Base-by-base conservation (phyloP, 2,113 vertebrate species). In the Apus apus region DNA sequence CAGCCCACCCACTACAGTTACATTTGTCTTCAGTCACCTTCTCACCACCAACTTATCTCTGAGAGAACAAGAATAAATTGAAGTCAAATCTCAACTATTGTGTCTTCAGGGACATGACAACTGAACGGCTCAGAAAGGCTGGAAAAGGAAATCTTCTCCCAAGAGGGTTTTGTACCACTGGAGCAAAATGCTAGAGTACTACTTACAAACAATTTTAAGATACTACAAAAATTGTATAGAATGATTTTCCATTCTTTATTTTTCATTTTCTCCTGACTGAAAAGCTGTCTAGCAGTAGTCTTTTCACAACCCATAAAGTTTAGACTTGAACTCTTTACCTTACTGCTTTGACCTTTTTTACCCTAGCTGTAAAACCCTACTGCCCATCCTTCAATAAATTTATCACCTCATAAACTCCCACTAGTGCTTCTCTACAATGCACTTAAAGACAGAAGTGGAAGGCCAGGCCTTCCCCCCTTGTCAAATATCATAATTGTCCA, bases 251-350 rank as follows among this genome's bases (percentile, higher is more conserved):
- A 67, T 91, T 85, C 91, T 87, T 94, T 75, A 67, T 72, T 85
- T 90, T 72, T 43, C 85, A 30, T 80, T 46, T 87, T 40, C 29
- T 25, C 26, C 56, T 13, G 67, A 21, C 62, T 87, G 90, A 95
- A 88, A 96, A 96, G 94, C 94, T 94, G 96, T 91, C 96, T 84
- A 29, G 57, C 96, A 89, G 97, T 97, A 97, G 97, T 98, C 97
- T 96, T 95, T 98, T 97, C 97, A 97, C 57, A 97, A 97, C 91
- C 98, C 98, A 98, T 98, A 97, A 97, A 96, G 94, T 98, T 98
- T 97, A 98, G 96, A 98, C 98, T 98, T 98, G 98, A 98, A 98
- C 98, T 98, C 97, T 96, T 88, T 96, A 97, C 97, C 97, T 98
- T 97, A 95, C 94, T 66, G 92, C 96, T 97, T 76, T 97, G 98